Evolutionary conservation across 1,140 invertebrate genomes (phyloP).

Genomic region (Caenorhabditis inopinata): DNA sequence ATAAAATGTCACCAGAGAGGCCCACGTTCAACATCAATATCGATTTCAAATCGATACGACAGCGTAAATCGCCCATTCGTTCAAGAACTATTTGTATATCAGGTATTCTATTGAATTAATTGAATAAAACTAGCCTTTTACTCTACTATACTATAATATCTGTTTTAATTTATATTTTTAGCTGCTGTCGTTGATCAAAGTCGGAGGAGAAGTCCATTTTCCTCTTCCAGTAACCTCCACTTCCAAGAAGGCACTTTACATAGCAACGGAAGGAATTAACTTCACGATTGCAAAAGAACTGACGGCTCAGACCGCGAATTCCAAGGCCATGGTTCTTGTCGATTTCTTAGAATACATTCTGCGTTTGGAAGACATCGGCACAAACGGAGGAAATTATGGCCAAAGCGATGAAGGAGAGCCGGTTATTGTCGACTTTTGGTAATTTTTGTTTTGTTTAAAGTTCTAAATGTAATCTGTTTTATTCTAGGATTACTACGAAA

Average conservation of each 20-base stretch:
- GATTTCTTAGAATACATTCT: not conserved
- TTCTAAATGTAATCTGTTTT: no score
- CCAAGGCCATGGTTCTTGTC: not conserved
- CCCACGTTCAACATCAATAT: not conserved
- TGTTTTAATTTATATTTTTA: no score
- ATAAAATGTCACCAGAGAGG: not conserved
- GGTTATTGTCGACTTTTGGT: not conserved
- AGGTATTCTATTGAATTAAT: not conserved
- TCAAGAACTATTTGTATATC: not conserved
- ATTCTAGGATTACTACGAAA: no score
- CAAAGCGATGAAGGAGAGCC: not conserved
- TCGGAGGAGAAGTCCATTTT: no score
- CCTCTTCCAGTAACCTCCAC: not conserved
- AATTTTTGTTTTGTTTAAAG: no score
- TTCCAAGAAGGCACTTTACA: not conserved
- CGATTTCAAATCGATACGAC: not conserved
- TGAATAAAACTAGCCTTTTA: not conserved
- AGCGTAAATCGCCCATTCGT: not conserved
- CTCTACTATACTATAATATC: not conserved
- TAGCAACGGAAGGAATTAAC: not conserved
- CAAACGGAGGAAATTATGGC: not conserved
- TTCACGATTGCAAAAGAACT: not conserved
- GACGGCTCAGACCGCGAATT: not conserved
- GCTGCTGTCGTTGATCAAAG: no score
- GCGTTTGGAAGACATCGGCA: not conserved